A percentile compares a stretch with the other conserved stretches of the same genome.
These are phyloP conservation scores for Lydus trimaculatus DNA, from an alignment of 2,888 invertebrate species.

Conservation along the genomic window DNA sequence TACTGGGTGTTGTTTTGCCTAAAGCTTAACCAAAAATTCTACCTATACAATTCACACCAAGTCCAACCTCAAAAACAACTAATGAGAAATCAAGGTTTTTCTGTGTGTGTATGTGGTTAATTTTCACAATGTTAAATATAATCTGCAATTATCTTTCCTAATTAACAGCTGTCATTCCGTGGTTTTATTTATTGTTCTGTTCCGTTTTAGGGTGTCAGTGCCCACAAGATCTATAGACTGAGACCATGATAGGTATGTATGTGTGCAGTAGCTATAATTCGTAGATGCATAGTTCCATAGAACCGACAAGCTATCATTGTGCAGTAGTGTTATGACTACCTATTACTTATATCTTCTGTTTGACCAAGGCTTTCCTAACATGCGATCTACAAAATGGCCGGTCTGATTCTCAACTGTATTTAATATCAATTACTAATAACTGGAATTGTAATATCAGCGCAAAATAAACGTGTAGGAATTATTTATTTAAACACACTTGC, in stretches of 20 bases:
- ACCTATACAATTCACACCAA: constrained; percentile 1
- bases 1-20: neutral
- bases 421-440: constrained; percentile 49
- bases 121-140: constrained; percentile 35
- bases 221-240: neutral
- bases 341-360: constrained; percentile 43
- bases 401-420: constrained; percentile 40
- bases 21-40: neutral
- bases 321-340: constrained; percentile 41
- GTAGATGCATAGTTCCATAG: constrained; percentile 20
- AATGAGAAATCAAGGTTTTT: neutral
- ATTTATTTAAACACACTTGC: constrained; percentile 52
- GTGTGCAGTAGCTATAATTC: constrained; percentile 20
- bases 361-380: constrained; percentile 43
- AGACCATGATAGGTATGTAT: neutral
- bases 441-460: constrained; percentile 53
- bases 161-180: constrained; percentile 24
- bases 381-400: constrained; percentile 54
- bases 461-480: constrained; percentile 49
- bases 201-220: neutral
- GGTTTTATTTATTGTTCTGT: constrained; percentile 24
- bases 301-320: constrained; percentile 46
- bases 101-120: constrained; percentile 3
- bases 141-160: constrained; percentile 16
- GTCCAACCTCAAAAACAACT: neutral